phyloP scores from a whole-genome alignment of 2,797 vertebrate genomes.

The Thalassophryne amazonica region DNA sequence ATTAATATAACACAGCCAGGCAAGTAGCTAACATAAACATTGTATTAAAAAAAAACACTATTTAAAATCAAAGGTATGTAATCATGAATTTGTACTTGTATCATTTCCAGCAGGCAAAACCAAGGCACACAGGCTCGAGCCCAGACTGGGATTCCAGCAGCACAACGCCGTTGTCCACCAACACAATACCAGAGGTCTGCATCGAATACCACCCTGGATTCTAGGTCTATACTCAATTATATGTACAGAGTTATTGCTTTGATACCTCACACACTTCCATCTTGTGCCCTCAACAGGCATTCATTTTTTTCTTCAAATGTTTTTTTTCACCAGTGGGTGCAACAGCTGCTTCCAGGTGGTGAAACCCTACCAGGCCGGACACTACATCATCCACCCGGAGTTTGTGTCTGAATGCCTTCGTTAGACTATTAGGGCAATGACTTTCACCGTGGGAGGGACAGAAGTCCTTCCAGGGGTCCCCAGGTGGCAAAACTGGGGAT shows the following conservation, averaged over 20 bases:
- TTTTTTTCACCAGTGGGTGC: conserved; percentile 64
- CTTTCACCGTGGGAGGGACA: conserved; percentile 1
- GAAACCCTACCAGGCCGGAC: conserved; percentile 71
- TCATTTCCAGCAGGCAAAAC: conserved; percentile 38
- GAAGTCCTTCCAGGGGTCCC: background rate
- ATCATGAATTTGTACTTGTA: no score
- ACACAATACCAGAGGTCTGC: conserved; percentile 30
- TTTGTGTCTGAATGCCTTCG: conserved; percentile 71
- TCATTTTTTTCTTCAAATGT: conserved; percentile 13
- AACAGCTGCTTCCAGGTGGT: conserved; percentile 82
- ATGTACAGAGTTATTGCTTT: background rate
- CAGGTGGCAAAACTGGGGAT: conserved; percentile 13
- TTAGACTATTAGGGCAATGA: conserved; percentile 15
- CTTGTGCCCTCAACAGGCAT: background rate
- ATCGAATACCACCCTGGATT: conserved; percentile 41
- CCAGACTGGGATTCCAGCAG: conserved; percentile 26
- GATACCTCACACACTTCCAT: background rate
- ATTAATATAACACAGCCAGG: no score
- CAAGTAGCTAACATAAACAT: no score
- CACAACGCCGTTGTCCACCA: conserved; percentile 11
- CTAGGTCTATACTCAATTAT: conserved; percentile 33
- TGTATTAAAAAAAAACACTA: background rate
- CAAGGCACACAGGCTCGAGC: conserved; percentile 19
- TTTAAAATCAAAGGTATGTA: no score
- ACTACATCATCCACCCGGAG: conserved; percentile 78